A percentile compares a stretch with the other conserved stretches of the same genome.
These are phyloP conservation scores for Thelaira solivaga DNA, from an alignment of 2,888 invertebrate species.

Conservation along the genomic window DNA sequence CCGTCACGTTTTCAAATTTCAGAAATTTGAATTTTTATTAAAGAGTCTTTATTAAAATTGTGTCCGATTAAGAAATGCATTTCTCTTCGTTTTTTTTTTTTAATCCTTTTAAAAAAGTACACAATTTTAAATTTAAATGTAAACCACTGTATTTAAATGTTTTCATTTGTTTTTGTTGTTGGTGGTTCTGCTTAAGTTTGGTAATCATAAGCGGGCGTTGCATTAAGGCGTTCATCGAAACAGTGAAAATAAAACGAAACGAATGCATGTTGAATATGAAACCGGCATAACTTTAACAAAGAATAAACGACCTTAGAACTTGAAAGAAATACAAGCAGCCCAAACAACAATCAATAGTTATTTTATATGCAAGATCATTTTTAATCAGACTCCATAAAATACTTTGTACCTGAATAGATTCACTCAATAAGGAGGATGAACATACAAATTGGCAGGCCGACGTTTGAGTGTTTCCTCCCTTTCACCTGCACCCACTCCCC, in stretches of 20 bases:
- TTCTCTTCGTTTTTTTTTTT: too few species aligned
- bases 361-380: constrained; percentile 44
- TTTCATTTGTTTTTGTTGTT: constrained; percentile 32
- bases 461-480: neutral
- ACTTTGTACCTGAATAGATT: constrained; percentile 34
- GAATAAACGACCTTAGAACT: neutral
- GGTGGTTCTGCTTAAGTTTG: constrained; percentile 10
- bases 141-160: constrained; percentile 11
- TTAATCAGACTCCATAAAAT: constrained; percentile 20
- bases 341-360: constrained; percentile 12
- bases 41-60: too few species aligned
- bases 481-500: too few species aligned
- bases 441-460: constrained; percentile 64
- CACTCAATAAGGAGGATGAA: constrained; percentile 15
- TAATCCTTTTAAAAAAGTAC: too few species aligned
- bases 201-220: constrained; percentile 63
- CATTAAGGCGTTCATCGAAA: constrained; percentile 72
- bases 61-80: too few species aligned
- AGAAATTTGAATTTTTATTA: too few species aligned
- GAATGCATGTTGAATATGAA: constrained; percentile 71
- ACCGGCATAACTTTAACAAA: constrained; percentile 26
- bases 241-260: constrained; percentile 74
- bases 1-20: too few species aligned
- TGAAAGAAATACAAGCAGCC: constrained; percentile 20
- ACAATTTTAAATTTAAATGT: too few species aligned